Conservation (phyloP, 1,140 invertebrate species). For the Hypothenemus hampei region DNA sequence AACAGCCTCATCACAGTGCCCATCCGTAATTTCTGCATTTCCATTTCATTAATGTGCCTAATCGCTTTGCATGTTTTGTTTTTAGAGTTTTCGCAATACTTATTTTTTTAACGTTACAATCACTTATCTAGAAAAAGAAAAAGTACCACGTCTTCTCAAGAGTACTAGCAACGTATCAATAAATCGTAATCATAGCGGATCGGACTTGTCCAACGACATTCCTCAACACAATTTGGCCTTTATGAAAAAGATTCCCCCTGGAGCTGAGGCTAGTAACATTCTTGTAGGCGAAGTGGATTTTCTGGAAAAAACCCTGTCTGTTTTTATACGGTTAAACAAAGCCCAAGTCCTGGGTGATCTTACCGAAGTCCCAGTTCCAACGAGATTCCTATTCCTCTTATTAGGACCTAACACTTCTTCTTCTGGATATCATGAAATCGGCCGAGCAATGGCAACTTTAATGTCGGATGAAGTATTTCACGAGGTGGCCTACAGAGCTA, state of each 20-base stretch:
- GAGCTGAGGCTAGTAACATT: conserved; percentile 95
- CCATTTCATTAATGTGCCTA: no score
- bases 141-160: conserved; percentile 58
- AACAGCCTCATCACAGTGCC: no score
- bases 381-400: conserved; percentile 89
- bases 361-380: conserved; percentile 96
- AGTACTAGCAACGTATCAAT: conserved; percentile 77
- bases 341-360: conserved; percentile 89
- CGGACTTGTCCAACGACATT: conserved; percentile 57
- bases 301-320: conserved; percentile 83
- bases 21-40: no score
- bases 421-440: conserved; percentile 92
- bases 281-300: conserved; percentile 97
- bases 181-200: conserved; percentile 68
- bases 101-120: not conserved
- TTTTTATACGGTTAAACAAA: conserved; percentile 87
- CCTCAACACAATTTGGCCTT: conserved; percentile 86
- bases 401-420: conserved; percentile 75
- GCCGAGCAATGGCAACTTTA: conserved; percentile 95
- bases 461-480: conserved; percentile 99
- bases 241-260: conserved; percentile 95
- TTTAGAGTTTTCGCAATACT: not conserved
- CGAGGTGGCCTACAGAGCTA: conserved; percentile 95
- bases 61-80: no score
- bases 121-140: conserved; percentile 32